These are phyloP conservation scores for Paedocypris sp. DNA, from an alignment of 2,113 vertebrate species.

Conservation along the genomic window DNA sequence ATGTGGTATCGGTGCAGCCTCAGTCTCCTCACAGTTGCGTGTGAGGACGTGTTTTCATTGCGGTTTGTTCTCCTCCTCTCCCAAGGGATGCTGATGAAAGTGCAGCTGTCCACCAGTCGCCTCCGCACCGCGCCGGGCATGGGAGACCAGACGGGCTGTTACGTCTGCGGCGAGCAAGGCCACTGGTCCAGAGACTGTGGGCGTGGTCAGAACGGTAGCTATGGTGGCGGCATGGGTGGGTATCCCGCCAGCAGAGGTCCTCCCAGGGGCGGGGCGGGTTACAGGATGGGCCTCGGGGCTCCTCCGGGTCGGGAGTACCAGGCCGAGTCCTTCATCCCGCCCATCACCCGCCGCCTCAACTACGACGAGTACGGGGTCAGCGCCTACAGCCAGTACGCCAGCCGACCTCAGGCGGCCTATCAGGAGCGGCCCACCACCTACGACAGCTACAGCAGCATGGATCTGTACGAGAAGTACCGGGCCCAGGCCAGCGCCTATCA, in stretches of 20 bases:
- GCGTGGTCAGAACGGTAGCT: conserved; percentile 61
- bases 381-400: conserved; percentile 54
- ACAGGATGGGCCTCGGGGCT: conserved; percentile 45
- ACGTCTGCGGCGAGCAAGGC: conserved; percentile 88
- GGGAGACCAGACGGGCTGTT: conserved; percentile 92
- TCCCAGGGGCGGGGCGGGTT: conserved; percentile 34
- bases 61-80: conserved; percentile 71
- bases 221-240: conserved; percentile 44
- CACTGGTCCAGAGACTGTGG: conserved; percentile 97
- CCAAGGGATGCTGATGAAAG: conserved; percentile 94
- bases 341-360: conserved; percentile 23
- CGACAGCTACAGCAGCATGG: conserved; percentile 49
- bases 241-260: conserved; percentile 33
- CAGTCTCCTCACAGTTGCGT: too few relatives aligned
- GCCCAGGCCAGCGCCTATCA: conserved; percentile 74
- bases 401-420: conserved; percentile 34
- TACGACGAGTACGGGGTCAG: conserved; percentile 52
- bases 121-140: conserved; percentile 89
- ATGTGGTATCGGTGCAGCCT: too few relatives aligned
- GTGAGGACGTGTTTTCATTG: conserved; percentile 42
- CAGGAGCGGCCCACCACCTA: conserved; percentile 42
- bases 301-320: conserved; percentile 39
- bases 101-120: conserved; percentile 91
- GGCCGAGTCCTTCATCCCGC: conserved; percentile 18
- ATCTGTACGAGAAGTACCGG: conserved; percentile 87